Percentiles rank a stretch among this genome's conserved stretches.
These are phyloP conservation scores for Megaceryle alcyon DNA, from an alignment of 2,797 vertebrate genomes.

Conservation along the genomic window DNA sequence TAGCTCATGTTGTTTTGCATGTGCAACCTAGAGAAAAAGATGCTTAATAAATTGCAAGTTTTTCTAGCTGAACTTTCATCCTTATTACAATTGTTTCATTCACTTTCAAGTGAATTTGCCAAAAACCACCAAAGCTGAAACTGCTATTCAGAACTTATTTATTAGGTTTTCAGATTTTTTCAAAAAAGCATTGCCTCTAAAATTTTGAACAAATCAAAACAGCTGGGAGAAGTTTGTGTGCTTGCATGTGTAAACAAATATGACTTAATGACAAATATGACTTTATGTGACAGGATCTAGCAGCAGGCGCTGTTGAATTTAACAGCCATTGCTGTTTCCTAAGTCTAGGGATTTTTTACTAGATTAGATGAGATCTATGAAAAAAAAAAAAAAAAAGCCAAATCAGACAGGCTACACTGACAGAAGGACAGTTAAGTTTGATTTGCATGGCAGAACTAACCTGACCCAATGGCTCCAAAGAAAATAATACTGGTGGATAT, in stretches of 20 bases:
- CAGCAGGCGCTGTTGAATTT: not conserved
- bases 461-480: not conserved
- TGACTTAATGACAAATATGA: not conserved
- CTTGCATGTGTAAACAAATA: not conserved
- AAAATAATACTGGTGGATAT: not conserved
- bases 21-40: not conserved
- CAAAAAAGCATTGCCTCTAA: not conserved
- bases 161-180: not conserved
- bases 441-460: not conserved
- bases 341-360: accelerated
- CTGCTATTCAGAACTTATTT: not conserved
- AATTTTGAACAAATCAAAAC: not conserved
- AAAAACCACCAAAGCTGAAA: not conserved
- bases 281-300: not conserved
- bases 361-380: not conserved
- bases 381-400: not conserved
- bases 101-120: not conserved
- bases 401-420: not conserved
- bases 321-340: not conserved
- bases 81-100: not conserved
- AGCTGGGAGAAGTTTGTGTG: not conserved
- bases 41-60: not conserved
- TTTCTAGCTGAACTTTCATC: not conserved
- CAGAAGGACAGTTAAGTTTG: not conserved
- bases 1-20: not conserved